Conservation (phyloP, 2,888 invertebrate species). For the Callyntrura guangdongensis region DNA sequence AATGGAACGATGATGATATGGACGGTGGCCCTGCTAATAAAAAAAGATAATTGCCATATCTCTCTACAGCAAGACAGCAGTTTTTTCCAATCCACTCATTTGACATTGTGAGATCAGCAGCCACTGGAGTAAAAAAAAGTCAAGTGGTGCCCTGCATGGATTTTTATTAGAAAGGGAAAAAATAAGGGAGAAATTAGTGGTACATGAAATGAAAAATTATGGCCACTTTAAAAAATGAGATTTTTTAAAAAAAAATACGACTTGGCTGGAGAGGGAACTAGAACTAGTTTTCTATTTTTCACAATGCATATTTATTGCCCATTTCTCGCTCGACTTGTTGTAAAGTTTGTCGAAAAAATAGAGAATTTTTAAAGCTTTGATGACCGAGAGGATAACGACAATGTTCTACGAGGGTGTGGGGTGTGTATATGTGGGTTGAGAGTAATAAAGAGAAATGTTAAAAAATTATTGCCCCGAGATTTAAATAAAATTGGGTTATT, state of each 20-base stretch:
- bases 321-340: neutral
- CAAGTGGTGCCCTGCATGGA: neutral
- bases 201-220: slow-evolving; percentile 58
- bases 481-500: no score
- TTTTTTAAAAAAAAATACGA: neutral
- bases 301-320: neutral
- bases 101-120: slow-evolving; percentile 31
- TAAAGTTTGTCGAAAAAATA: neutral
- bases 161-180: no score
- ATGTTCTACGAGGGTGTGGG: no score
- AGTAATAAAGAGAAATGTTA: no score
- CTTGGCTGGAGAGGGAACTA: neutral
- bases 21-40: neutral
- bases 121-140: neutral
- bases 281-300: neutral
- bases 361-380: neutral
- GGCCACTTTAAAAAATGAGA: slow-evolving; percentile 48
- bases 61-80: neutral
- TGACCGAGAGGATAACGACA: neutral
- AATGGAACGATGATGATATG: neutral
- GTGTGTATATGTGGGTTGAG: no score
- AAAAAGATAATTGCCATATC: slow-evolving; percentile 29
- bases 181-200: slow-evolving; percentile 25
- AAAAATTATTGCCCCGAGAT: no score
- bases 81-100: neutral